Evolutionary conservation across 1,140 invertebrate genomes (phyloP).

Genomic region (Papilio helenus): DNA sequence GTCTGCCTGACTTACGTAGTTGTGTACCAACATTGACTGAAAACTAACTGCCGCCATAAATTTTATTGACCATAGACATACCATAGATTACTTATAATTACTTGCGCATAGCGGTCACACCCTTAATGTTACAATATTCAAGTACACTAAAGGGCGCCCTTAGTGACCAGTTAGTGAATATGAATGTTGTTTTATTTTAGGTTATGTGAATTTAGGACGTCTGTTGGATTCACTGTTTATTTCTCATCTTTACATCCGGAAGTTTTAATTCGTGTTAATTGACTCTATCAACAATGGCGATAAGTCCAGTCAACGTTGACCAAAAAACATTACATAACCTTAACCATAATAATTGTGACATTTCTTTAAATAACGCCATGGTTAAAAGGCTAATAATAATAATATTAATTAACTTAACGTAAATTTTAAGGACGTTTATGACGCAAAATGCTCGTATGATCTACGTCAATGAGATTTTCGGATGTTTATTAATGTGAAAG

Average conservation of each 20-base stretch:
- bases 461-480: no score
- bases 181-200: background rate
- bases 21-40: background rate
- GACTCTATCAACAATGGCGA: background rate
- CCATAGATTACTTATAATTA: background rate
- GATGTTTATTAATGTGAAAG: background rate
- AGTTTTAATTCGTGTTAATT: constrained; percentile 3
- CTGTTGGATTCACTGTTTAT: background rate
- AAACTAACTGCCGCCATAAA: background rate
- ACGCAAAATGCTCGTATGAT: no score
- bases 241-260: background rate
- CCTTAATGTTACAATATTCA: background rate
- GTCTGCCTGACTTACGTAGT: background rate
- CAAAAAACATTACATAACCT: background rate
- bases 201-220: background rate
- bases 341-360: no score
- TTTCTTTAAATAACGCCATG: no score
- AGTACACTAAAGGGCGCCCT: background rate
- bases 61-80: constrained; percentile 3
- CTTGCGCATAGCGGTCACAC: background rate
- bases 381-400: no score
- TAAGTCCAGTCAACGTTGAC: background rate
- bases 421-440: no score
- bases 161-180: background rate
- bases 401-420: no score